phyloP scores from a whole-genome alignment of 2,113 vertebrate genomes.

The Myrmophylax atrothorax region DNA sequence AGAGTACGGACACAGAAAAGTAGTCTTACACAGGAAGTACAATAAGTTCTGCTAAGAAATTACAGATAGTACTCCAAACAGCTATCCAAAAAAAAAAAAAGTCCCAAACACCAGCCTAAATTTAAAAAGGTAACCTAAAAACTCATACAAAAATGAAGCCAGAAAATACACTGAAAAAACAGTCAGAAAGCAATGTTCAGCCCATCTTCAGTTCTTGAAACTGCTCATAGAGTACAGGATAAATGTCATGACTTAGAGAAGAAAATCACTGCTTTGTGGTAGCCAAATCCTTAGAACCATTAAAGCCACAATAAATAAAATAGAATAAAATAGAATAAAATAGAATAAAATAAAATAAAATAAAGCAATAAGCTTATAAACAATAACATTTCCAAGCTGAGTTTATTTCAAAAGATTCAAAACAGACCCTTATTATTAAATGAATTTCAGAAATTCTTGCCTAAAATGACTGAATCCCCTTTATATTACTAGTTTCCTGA shows the following conservation, averaged over 20 bases:
- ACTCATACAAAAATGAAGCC: neutral
- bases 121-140: neutral
- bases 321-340: neutral
- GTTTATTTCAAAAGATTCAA: neutral
- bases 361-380: neutral
- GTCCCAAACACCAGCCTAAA: fast-evolving
- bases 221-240: neutral
- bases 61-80: neutral
- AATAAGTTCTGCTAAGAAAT: neutral
- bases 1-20: neutral
- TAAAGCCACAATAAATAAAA: neutral
- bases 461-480: neutral
- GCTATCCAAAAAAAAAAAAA: neutral
- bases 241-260: neutral
- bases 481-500: neutral
- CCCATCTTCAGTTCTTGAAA: neutral
- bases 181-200: neutral
- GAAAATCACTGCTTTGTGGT: neutral
- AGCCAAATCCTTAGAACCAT: neutral
- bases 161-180: neutral
- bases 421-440: neutral
- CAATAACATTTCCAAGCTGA: neutral
- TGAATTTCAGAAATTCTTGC: neutral
- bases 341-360: neutral
- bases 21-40: neutral